Conservation (phyloP, 2,888 invertebrate species). For the Stictocephala bisonia region DNA sequence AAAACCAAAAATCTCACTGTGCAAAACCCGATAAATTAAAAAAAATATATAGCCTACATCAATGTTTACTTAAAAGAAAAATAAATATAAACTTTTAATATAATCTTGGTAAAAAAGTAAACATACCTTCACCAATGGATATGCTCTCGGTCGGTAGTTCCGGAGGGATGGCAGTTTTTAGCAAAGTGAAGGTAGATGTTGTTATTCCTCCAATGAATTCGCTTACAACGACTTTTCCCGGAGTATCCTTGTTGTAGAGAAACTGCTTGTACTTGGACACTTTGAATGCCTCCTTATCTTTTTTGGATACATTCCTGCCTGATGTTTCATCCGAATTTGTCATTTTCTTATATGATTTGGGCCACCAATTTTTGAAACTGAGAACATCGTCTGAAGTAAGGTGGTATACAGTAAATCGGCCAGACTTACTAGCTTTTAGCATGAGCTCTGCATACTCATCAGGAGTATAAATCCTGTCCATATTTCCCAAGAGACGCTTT, state of each 20-base stretch:
- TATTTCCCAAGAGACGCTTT: conserved; percentile 23
- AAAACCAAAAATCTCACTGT: conserved; percentile 20
- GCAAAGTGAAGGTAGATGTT: conserved; percentile 13
- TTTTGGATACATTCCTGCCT: conserved; percentile 29
- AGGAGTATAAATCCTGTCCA: conserved; percentile 39
- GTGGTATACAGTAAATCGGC: conserved; percentile 29
- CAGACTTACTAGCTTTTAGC: conserved; percentile 35
- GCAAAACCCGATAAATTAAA: conserved; percentile 15
- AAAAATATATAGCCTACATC: conserved; percentile 2
- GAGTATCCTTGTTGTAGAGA: conserved; percentile 30
- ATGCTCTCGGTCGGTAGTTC: conserved; percentile 32
- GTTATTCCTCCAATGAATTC: conserved; percentile 30
- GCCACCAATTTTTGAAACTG: conserved; percentile 40
- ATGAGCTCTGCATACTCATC: conserved; percentile 23
- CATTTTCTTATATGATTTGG: conserved; percentile 25
- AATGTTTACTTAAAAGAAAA: conserved; percentile 4
- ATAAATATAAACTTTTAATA: conserved; percentile 1
- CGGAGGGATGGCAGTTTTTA: conserved; percentile 19
- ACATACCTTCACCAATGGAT: conserved; percentile 28
- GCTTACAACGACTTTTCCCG: conserved; percentile 13
- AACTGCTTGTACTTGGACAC: conserved; percentile 37
- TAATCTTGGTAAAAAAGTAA: conserved; percentile 15
- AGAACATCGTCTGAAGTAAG: conserved; percentile 30
- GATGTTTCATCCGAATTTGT: conserved; percentile 41
- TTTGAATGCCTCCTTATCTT: conserved; percentile 34